Conservation (phyloP, 2,113 vertebrate genomes). For the Neoarius graeffei region DNA sequence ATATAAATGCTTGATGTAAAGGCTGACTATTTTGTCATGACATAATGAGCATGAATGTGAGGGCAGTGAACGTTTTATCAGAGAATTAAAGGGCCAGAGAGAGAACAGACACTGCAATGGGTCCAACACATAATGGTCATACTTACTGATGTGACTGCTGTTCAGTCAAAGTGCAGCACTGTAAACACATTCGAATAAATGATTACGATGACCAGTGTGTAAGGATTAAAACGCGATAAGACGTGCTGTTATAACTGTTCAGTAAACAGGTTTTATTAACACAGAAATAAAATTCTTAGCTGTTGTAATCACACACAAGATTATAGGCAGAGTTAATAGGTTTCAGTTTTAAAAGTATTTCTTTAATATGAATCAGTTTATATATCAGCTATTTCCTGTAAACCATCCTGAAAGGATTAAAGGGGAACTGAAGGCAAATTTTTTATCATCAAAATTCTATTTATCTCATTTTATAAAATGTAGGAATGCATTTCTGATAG, state of each 20-base stretch:
- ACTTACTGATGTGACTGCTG: not conserved
- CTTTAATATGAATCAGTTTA: not conserved
- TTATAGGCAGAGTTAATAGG: not conserved
- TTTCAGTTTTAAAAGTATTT: not conserved
- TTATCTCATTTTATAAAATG: too few relatives aligned
- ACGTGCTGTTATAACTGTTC: not conserved
- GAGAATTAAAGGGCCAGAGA: not conserved
- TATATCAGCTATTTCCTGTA: not conserved
- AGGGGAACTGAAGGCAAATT: too few relatives aligned
- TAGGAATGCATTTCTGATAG: too few relatives aligned
- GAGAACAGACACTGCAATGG: not conserved
- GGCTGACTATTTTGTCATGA: slow-evolving; percentile 36
- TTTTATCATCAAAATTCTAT: too few relatives aligned
- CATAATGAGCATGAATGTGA: slow-evolving; percentile 28
- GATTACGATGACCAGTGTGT: not conserved
- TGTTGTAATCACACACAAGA: not conserved
- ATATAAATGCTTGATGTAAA: slow-evolving; percentile 39
- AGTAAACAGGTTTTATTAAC: not conserved
- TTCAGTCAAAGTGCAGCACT: not conserved
- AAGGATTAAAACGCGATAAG: not conserved
- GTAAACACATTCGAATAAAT: not conserved
- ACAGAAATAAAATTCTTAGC: not conserved
- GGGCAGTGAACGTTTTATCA: slow-evolving; percentile 38
- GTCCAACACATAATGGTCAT: not conserved
- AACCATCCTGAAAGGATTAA: not conserved